Conservation (phyloP, 2,113 vertebrate genomes). For the Rattus norvegicus region GRCr8 NC_086039.1:112805001-112805500, state of each 20-base stretch:
- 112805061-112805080: too few relatives aligned
- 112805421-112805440: not conserved
- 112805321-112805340: not conserved
- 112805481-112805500: not conserved
- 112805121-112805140: too few relatives aligned
- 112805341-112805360: constrained; percentile 16
- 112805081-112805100: too few relatives aligned
- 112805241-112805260: constrained; percentile 6
- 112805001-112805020: too few relatives aligned
- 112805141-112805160: too few relatives aligned
- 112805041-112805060: too few relatives aligned
- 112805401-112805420: constrained; percentile 50
- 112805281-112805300: not conserved
- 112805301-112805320: not conserved
- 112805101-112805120: too few relatives aligned
- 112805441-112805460: not conserved
- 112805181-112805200: constrained; percentile 10
- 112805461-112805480: not conserved
- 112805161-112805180: too few relatives aligned
- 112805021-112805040: too few relatives aligned
- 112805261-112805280: constrained; percentile 17
- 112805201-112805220: not conserved
- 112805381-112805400: not conserved
- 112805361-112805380: constrained; percentile 2
- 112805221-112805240: not conserved